phyloP scores from a whole-genome alignment of 1,140 invertebrate genomes.

The Frieseomelitta varia region DNA sequence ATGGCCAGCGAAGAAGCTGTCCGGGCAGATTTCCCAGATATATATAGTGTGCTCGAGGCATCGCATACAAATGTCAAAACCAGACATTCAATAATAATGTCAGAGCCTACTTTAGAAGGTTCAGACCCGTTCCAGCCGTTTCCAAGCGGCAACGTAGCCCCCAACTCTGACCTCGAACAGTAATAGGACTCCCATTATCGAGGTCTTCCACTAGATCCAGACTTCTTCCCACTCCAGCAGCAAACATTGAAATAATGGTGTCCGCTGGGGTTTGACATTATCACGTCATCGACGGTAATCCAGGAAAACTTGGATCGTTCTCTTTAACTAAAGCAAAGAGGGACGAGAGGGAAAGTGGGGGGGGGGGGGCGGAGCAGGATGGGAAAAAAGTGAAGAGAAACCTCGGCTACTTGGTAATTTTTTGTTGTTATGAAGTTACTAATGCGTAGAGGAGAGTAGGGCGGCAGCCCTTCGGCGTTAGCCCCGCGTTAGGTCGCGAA shows the following conservation, averaged over 20 bases:
- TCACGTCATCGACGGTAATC: slow-evolving; percentile 26
- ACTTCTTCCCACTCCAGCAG: background rate
- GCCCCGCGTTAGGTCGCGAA: background rate
- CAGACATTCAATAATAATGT: slow-evolving; percentile 23
- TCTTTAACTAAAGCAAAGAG: background rate
- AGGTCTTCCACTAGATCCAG: slow-evolving; percentile 3
- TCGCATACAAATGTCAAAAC: slow-evolving; percentile 20
- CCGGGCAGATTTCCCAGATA: background rate
- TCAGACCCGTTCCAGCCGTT: background rate
- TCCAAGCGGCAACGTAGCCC: slow-evolving; percentile 15
- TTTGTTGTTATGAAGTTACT: background rate
- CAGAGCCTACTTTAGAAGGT: slow-evolving; percentile 20
- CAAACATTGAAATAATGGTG: slow-evolving; percentile 38
- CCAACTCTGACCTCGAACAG: background rate
- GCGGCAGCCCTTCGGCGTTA: too few relatives aligned
- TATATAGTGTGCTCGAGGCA: background rate
- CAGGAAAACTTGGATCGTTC: slow-evolving; percentile 7
- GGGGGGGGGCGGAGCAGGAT: too few relatives aligned
- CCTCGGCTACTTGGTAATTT: background rate
- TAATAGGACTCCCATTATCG: slow-evolving; percentile 42
- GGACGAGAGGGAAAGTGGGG: background rate
- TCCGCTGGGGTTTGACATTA: slow-evolving; percentile 24
- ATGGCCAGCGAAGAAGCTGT: background rate
- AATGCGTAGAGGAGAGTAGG: background rate
- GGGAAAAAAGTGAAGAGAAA: too few relatives aligned